Base-by-base conservation (phyloP, 2,797 vertebrate genomes). In the Pangasius larnaudii region DNA sequence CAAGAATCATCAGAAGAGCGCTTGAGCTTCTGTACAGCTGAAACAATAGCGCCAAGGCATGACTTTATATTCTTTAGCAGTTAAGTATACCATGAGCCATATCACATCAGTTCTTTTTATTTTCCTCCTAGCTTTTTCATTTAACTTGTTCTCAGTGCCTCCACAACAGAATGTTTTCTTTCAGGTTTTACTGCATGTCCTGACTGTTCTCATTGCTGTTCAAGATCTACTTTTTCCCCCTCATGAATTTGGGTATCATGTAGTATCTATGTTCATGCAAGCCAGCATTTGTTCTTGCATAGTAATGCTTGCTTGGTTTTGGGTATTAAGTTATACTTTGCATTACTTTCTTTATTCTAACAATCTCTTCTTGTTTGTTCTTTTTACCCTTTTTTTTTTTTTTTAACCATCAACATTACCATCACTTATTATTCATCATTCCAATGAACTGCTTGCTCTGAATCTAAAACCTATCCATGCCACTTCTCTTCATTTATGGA, bases 381-480 rank as follows among this genome's bases (percentile, higher is more conserved):
- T 90, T 36, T 72, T 89, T 72, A 90, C 89, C 92, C 90, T 91
- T 91, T 56, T 9, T 53, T 13, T 30, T 30, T n/a, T 22, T 79
- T 0, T 24, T 13, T 39, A 77, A 51, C 49, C 46, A 53, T 61
- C 10, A 77, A n/a, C 90, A 89, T 82, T 88, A 71, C 84, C 89
- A 90, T 82, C 87, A 85, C 82, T 81, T 89, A 75, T 90, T 89
- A 71, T 71, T 72, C 27, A 85, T 83, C 84, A 53, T 79, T 80
- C 61, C 71, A 78, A 77, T 84, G 13, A 88, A 89, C 79, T 42
- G 65, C 82, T 61, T 61, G 22, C 30, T 27, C 71, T 86, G 94
- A 90, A 94, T 94, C 14, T 94, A 65, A 95, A 93, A 95, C 94
- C 30, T 95, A 95, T 90, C 91, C 86, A 86, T 88, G 42, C n/a